phyloP scores from a whole-genome alignment of 2,797 vertebrate genomes.

The Zalophus californianus region DNA sequence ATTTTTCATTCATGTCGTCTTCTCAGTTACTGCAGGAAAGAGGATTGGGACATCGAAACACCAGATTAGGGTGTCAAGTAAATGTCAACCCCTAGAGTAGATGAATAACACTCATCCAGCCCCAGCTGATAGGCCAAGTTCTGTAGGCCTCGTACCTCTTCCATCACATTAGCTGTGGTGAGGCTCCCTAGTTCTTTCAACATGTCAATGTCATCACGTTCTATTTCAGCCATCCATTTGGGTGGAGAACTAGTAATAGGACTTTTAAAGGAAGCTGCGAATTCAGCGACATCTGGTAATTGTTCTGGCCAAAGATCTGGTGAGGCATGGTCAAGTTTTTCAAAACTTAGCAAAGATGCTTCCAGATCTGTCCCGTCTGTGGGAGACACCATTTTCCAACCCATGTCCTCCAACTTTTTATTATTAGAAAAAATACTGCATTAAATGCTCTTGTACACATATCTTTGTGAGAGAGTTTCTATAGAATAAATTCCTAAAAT shows the following conservation, averaged over 20 bases:
- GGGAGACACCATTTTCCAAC: no score
- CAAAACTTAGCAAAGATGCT: slow-evolving; percentile 96
- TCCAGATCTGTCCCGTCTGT: slow-evolving; percentile 92
- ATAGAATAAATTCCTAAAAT: background rate
- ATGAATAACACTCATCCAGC: slow-evolving; percentile 92
- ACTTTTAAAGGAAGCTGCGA: no score
- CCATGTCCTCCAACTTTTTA: background rate
- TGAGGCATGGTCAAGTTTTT: slow-evolving; percentile 97
- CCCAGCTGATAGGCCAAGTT: slow-evolving; percentile 98
- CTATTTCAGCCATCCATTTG: slow-evolving; percentile 99
- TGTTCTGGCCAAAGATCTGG: slow-evolving; percentile 99
- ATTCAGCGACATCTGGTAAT: background rate
- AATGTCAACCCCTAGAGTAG: slow-evolving; percentile 74
- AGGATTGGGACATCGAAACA: slow-evolving; percentile 76
- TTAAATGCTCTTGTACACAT: background rate
- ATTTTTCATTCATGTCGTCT: slow-evolving; percentile 83
- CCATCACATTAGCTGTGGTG: slow-evolving; percentile 99
- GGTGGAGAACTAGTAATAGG: slow-evolving; percentile 97
- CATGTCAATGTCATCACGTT: slow-evolving; percentile 99
- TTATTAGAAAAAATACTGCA: background rate
- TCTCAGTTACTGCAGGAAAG: slow-evolving; percentile 80
- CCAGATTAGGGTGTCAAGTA: slow-evolving; percentile 80
- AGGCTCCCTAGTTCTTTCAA: slow-evolving; percentile 98
- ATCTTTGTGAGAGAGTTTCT: background rate
- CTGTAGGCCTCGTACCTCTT: slow-evolving; percentile 98